Evolutionary conservation across 2,888 invertebrate species (phyloP).

Genomic region (Boloria selene): DNA sequence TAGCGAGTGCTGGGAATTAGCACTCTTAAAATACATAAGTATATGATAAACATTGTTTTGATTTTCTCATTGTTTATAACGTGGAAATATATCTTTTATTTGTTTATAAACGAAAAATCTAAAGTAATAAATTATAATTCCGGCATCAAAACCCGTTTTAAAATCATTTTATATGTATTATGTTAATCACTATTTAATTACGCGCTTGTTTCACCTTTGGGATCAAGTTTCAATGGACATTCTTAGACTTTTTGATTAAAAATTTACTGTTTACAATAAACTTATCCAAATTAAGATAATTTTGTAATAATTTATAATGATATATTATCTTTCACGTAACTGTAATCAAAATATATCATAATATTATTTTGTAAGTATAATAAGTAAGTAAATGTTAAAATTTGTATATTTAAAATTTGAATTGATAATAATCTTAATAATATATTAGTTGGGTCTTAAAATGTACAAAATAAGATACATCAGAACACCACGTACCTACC

Average conservation of each 20-base stretch:
- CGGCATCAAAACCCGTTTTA: not conserved
- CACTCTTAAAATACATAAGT: no score
- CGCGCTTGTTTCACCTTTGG: conserved; percentile 6
- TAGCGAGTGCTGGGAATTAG: no score
- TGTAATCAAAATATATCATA: not conserved
- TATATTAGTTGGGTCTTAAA: no score
- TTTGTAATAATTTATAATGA: conserved; percentile 10
- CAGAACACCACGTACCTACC: no score
- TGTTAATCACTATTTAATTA: conserved; percentile 16
- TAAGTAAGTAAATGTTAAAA: not conserved
- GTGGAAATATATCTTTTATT: no score
- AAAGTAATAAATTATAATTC: conserved; percentile 1
- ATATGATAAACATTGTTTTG: no score
- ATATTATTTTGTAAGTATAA: not conserved
- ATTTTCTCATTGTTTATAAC: no score
- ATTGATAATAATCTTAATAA: no score
- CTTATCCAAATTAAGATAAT: conserved; percentile 10
- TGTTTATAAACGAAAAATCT: not conserved
- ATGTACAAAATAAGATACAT: no score
- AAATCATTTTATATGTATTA: conserved; percentile 11
- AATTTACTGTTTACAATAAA: not conserved
- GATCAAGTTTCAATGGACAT: conserved; percentile 7
- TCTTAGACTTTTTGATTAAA: conserved; percentile 5
- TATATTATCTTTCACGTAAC: not conserved
- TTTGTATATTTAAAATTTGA: no score